Evolutionary conservation across 2,113 vertebrate species (phyloP).

Genomic region (Corydoras maculifer): DNA sequence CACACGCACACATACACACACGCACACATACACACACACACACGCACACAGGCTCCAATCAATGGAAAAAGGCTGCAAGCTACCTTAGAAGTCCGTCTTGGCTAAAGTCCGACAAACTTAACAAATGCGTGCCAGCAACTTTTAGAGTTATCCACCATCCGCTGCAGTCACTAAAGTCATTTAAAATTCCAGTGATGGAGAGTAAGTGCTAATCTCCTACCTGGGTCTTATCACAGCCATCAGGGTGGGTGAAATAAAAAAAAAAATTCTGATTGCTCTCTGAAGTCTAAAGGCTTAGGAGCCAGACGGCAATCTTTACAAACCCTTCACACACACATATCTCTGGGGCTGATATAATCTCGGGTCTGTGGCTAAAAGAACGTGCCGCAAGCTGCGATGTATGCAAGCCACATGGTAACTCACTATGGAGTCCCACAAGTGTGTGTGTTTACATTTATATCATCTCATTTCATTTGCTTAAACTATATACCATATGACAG

Average conservation of each 20-base stretch:
- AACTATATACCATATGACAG: background rate
- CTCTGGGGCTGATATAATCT: background rate
- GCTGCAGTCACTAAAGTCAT: background rate
- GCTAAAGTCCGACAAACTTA: conserved; percentile 25
- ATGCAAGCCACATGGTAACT: background rate
- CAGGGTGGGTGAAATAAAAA: background rate
- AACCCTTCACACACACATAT: conserved; percentile 23
- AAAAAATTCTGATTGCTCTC: background rate
- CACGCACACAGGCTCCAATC: conserved; percentile 16
- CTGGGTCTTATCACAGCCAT: conserved; percentile 6
- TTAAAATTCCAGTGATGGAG: background rate
- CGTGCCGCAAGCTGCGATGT: background rate
- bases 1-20: conserved; percentile 8
- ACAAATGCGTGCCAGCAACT: conserved; percentile 10
- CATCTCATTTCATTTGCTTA: background rate
- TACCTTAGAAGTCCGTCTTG: conserved; percentile 5
- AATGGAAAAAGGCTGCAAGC: conserved; percentile 1
- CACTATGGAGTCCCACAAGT: background rate
- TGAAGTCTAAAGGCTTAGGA: conserved; percentile 5
- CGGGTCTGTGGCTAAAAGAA: background rate
- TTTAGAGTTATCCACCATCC: conserved; percentile 6
- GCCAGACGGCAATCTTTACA: conserved; percentile 34
- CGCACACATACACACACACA: conserved; percentile 7
- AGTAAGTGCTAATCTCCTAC: conserved; percentile 1
- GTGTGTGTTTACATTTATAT: background rate